Percentiles rank a stretch among this genome's conserved stretches.
Conservation (phyloP, 2,113 vertebrate species). For the Holacanthus passer region DNA sequence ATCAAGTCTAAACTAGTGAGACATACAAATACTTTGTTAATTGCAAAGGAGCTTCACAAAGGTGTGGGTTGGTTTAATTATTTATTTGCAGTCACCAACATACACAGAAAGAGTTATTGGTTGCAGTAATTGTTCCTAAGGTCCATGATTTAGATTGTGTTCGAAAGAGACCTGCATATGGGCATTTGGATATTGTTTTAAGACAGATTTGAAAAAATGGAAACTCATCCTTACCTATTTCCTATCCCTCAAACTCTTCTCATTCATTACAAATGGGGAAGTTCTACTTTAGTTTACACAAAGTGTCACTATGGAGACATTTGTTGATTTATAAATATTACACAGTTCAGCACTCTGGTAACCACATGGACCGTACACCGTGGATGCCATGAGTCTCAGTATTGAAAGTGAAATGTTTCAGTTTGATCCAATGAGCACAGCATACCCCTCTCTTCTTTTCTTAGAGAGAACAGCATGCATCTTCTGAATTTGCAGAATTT, state of each 20-base stretch:
- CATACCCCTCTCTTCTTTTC: not conserved
- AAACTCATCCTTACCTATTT: not conserved
- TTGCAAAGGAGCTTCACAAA: slow-evolving; percentile 12
- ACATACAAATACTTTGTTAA: not conserved
- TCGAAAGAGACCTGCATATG: too few relatives aligned
- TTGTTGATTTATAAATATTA: not conserved
- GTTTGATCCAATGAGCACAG: not conserved
- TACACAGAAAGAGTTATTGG: not conserved
- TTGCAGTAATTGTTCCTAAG: not conserved
- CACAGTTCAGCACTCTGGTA: not conserved
- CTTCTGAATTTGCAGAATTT: slow-evolving; percentile 11
- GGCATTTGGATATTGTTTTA: not conserved
- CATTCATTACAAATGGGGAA: not conserved
- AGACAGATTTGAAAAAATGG: not conserved
- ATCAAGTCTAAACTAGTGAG: slow-evolving; percentile 15
- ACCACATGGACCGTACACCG: not conserved
- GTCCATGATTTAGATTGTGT: too few relatives aligned
- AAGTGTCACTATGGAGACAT: not conserved
- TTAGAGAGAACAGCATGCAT: not conserved
- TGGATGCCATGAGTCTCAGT: too few relatives aligned
- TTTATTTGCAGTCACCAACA: not conserved
- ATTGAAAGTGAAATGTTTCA: too few relatives aligned
- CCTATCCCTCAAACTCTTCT: not conserved
- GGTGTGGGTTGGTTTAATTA: slow-evolving; percentile 18
- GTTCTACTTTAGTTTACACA: not conserved